phyloP scores from a whole-genome alignment of 2,797 vertebrate genomes.

The Dermochelys coriacea region DNA sequence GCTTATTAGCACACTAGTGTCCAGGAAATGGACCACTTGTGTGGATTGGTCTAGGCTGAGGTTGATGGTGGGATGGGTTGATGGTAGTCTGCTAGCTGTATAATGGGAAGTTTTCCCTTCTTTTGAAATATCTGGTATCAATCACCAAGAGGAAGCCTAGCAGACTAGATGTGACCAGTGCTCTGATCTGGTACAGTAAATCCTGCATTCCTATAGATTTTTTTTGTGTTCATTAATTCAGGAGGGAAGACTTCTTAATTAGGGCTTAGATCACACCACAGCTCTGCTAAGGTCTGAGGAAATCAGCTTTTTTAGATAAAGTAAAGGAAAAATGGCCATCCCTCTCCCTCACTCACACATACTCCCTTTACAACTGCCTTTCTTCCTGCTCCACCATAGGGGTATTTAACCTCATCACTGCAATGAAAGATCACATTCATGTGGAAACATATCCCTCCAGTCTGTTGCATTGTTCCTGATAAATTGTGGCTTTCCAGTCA shows the following conservation, averaged over 20 bases:
- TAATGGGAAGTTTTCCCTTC: not conserved
- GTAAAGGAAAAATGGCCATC: not conserved
- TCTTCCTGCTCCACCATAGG: not conserved
- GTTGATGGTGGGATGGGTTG: no score
- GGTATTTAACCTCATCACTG: not conserved
- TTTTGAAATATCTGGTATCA: constrained; percentile 37
- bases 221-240: not conserved
- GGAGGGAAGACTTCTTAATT: not conserved
- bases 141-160: not conserved
- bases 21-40: no score
- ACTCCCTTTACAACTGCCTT: not conserved
- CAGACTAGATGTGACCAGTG: not conserved
- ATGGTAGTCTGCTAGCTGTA: not conserved
- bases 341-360: not conserved
- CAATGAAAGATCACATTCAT: not conserved
- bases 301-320: not conserved
- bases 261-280: not conserved
- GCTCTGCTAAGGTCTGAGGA: not conserved
- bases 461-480: not conserved
- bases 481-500: not conserved
- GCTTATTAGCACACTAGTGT: no score
- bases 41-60: no score
- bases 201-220: not conserved
- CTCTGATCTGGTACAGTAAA: not conserved
- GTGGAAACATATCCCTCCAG: not conserved